Evolutionary conservation across 2,888 invertebrate species (phyloP), one percentile per base, ranked within the genome.

Genomic region (Lapara coniferarum): DNA sequence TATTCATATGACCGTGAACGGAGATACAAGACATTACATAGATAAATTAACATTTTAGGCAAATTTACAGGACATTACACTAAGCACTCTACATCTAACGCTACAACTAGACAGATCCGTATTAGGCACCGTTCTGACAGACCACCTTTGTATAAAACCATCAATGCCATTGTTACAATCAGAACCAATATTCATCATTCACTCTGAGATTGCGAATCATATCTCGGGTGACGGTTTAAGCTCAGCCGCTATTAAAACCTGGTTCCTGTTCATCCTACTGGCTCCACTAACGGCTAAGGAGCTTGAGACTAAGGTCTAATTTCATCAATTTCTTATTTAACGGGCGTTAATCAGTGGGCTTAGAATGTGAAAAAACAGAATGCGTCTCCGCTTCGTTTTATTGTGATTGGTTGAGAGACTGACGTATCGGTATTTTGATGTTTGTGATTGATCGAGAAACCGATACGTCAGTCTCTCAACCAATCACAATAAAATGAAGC

Each of bases 1-100:
- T 91, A 89, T 88, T 85, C 82, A 86, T 87, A 89, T 55, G 16
- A 55, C 19, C 19, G 19, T 55, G 55, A 19, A 55, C 55, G 55
- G 88, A 90, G 91, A 91, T 92, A 90, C 88, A 89, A 92, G 90
- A 90, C 87, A 89, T 89, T 92, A 90, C 85, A 87, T 83, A 87
- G 86, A 92, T 92, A 92, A 90, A 89, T 92, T 89, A 90, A 87
- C 83, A 85, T 84, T 84, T 84, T 67, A 84, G 85, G 89, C 92
- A 78, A 87, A 91, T 92, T 79, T 92, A 93, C 92, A 92, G 87
- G 85, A 79, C 71, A 74, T 82, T 80, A 70, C 72, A 67, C 74
- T 81, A 79, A 74, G 73, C 74, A 81, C 72, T 78, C 79, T 86
- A 86, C 81, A 70, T 73, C 80, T 85, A 83, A 80, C 71, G 73